These are phyloP conservation scores for Montipora sp. DNA, from an alignment of 64 coral and sea anemone species.

Conservation along the genomic window DNA sequence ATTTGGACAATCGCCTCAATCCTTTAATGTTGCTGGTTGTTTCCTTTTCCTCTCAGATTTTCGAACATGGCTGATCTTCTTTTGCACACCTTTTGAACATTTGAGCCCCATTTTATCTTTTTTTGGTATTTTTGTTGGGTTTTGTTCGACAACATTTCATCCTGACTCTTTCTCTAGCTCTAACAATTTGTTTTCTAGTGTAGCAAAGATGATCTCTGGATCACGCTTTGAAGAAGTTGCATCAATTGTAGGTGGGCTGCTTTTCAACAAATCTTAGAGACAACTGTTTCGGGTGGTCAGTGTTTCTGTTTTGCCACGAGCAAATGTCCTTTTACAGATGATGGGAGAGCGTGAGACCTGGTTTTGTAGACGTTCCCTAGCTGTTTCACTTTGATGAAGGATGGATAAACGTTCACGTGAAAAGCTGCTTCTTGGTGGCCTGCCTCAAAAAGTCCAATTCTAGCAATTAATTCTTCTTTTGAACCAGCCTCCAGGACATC, in stretches of 20 bases:
- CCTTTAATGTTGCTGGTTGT: conserved; percentile 20
- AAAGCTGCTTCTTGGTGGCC: conserved; percentile 44
- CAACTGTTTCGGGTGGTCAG: conserved; percentile 15
- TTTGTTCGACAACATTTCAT: not conserved
- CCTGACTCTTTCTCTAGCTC: not conserved
- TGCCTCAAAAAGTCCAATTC: conserved; percentile 39
- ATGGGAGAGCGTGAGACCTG: not conserved
- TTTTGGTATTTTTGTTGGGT: not conserved
- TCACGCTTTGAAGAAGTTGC: not conserved
- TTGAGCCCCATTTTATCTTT: not conserved
- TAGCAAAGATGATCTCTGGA: not conserved
- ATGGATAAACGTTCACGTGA: conserved; percentile 50
- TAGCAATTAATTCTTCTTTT: conserved; percentile 44
- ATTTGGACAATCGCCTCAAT: conserved; percentile 7
- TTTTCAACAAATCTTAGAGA: not conserved
- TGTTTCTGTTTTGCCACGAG: not conserved
- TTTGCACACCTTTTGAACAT: not conserved
- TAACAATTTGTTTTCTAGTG: not conserved
- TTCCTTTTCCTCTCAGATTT: conserved; percentile 34
- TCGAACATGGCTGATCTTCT: not conserved
- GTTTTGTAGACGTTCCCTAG: conserved; percentile 9
- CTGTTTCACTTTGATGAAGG: not conserved
- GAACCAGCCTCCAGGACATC: conserved; percentile 31
- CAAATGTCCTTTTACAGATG: not conserved
- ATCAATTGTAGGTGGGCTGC: not conserved